Percentiles rank a stretch among this genome's conserved stretches.
phyloP scores from a whole-genome alignment of 2,113 vertebrate genomes.

The Paramisgurnus dabryanus region DNA sequence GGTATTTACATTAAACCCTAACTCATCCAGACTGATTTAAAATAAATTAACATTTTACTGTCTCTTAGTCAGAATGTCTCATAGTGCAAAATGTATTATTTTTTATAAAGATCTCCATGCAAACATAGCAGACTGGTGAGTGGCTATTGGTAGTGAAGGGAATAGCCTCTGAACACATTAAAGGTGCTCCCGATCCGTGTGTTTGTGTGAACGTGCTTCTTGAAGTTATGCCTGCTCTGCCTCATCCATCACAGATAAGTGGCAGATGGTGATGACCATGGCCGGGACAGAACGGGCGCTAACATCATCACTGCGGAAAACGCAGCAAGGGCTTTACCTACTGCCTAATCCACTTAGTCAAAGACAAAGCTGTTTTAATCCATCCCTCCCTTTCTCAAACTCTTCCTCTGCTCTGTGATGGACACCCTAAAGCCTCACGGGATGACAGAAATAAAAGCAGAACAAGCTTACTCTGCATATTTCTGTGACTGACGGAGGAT shows the following conservation, averaged over 20 bases:
- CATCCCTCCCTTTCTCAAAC: slow-evolving; percentile 55
- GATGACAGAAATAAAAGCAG: slow-evolving; percentile 12
- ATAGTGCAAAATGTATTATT: too few species aligned
- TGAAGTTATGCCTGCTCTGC: slow-evolving; percentile 64
- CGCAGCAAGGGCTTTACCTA: slow-evolving; percentile 73
- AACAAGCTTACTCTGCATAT: slow-evolving; percentile 26
- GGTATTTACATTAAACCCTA: too few species aligned
- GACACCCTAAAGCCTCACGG: slow-evolving; percentile 30
- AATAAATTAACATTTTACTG: too few species aligned
- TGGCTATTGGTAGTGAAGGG: slow-evolving; percentile 4
- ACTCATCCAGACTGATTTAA: too few species aligned
- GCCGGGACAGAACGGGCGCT: slow-evolving; percentile 70
- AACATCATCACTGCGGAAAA: slow-evolving; percentile 69
- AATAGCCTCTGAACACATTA: neutral
- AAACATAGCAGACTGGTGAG: neutral
- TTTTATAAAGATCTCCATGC: neutral
- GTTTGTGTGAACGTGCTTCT: slow-evolving; percentile 56
- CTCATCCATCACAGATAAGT: slow-evolving; percentile 74
- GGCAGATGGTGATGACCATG: slow-evolving; percentile 74
- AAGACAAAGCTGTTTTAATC: slow-evolving; percentile 76
- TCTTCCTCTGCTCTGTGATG: slow-evolving; percentile 21
- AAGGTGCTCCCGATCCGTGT: neutral
- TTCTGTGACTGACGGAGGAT: slow-evolving; percentile 22
- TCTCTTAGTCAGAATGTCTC: too few species aligned
- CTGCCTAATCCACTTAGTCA: slow-evolving; percentile 76